Conservation (phyloP, 2,888 invertebrate genomes). For the Electrophaes corylata region DNA sequence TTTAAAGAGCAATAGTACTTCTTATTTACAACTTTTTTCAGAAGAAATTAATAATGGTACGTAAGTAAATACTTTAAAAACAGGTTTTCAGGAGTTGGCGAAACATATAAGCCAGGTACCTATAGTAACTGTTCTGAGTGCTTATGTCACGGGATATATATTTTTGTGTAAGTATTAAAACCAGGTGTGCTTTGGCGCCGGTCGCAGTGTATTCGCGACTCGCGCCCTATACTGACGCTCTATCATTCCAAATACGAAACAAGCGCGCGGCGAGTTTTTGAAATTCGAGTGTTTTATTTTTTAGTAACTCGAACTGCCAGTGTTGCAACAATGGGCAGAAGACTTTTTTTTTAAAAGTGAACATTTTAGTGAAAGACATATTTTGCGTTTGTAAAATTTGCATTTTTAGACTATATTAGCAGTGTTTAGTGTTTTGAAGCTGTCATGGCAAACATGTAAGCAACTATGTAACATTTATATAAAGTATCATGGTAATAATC, state of each 20-base stretch:
- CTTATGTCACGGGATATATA: constrained; percentile 23
- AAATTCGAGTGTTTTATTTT: constrained; percentile 16
- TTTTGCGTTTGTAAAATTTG: constrained; percentile 34
- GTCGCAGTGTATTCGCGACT: constrained; percentile 56
- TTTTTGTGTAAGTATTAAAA: constrained; percentile 39
- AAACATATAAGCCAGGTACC: too few relatives aligned
- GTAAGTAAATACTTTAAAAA: too few relatives aligned
- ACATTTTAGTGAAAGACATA: constrained; percentile 5
- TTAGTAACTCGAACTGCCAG: constrained; percentile 36
- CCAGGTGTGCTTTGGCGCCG: constrained; percentile 36
- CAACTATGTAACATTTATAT: constrained; percentile 39
- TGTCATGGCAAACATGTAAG: constrained; percentile 59
- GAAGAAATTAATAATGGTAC: too few relatives aligned
- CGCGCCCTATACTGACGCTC: constrained; percentile 50
- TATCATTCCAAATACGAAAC: constrained; percentile 45
- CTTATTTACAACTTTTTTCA: too few relatives aligned
- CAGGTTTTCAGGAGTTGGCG: too few relatives aligned
- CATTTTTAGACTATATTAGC: constrained; percentile 48
- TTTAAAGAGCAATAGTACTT: too few relatives aligned
- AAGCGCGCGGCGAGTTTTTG: constrained; percentile 51
- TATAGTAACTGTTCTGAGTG: not conserved
- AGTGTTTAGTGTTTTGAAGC: constrained; percentile 51
- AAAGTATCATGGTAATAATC: constrained; percentile 44
- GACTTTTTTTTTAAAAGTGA: constrained; percentile 31
- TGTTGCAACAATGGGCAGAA: constrained; percentile 50